phyloP scores from a whole-genome alignment of 2,888 invertebrate genomes.

The Gastracanthus pulcherrimus region DNA sequence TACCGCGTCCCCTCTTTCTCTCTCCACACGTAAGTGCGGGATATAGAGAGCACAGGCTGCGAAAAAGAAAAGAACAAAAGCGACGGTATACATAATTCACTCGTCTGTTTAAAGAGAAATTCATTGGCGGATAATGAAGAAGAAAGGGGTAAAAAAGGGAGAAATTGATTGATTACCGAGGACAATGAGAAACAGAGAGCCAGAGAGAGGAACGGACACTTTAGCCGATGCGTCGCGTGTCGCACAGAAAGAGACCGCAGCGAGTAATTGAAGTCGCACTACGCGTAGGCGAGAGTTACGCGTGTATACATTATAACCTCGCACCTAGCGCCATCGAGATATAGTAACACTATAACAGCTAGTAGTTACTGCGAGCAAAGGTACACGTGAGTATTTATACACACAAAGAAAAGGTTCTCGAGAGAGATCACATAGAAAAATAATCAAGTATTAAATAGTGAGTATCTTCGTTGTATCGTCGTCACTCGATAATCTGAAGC shows the following conservation, averaged over 20 bases:
- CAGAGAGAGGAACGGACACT: not conserved
- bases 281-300: too few species aligned
- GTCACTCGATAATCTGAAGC: too few species aligned
- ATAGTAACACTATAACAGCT: too few species aligned
- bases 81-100: conserved; percentile 46
- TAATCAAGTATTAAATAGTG: too few species aligned
- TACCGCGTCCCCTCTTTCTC: conserved; percentile 11
- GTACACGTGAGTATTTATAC: too few species aligned
- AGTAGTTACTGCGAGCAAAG: too few species aligned
- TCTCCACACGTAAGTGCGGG: conserved; percentile 15
- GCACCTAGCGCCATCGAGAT: too few species aligned
- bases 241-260: too few species aligned
- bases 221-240: not conserved
- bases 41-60: not conserved
- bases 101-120: conserved; percentile 50
- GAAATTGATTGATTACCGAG: conserved; percentile 51
- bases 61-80: conserved; percentile 29
- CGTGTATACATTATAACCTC: not conserved
- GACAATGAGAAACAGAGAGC: conserved; percentile 46
- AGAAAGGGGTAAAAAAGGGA: conserved; percentile 12
- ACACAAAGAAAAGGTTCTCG: too few species aligned
- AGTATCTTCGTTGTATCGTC: too few species aligned
- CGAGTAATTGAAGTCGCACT: conserved; percentile 34
- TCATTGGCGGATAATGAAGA: conserved; percentile 50
- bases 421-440: too few species aligned